Base-by-base conservation (phyloP, 1,140 invertebrate species). In the Hypsibius dujardini region DNA sequence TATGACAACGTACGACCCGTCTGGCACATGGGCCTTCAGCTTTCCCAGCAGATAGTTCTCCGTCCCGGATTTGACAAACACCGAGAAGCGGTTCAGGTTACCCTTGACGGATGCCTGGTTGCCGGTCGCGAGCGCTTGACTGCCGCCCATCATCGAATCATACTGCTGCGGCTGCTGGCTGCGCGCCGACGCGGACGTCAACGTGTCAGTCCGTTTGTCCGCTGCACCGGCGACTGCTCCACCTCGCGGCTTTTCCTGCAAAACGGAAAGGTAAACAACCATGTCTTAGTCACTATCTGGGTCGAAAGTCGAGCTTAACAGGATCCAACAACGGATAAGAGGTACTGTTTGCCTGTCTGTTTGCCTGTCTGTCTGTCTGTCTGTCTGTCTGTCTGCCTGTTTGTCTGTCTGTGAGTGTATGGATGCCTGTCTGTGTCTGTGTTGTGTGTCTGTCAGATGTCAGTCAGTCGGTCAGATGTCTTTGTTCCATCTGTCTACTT, bases 21-120 rank as follows among this genome's bases (percentile, higher is more conserved):
- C 88, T 2, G 86, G 83, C 40, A 90, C 86, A 76, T 82, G 81
- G 15, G 87, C 82, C 77, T 86, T 86, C 46, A 84, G 81, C 47
- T 86, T 85, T 47, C 89, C 90, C 72, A 96, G 84, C 74, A 98
- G 85, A 79, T 91, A 98, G 72, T 88, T 89, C 77, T 95, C 92
- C 72, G 89, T 88, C 46, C 90, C 90, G 62, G 88, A 87, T 81
- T 95, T 95, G 7, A 90, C 89, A 79, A 94, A 89, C 42, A 86
- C 87, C 28, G 91, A 91, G 84, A 97, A 97, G 80, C 90, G 87
- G 75, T 73, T 47, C 60, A 46, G 70, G 15, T 74, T 74, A 46
- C 46, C 28, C 67, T 69, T 46, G 71, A 74, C 50, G 46, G 71
- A 46, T 3, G 47, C 70, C 40, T 70, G 70, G 7, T 7, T 72